phyloP scores from a whole-genome alignment of 2,113 vertebrate genomes.

The Esox niger region DNA sequence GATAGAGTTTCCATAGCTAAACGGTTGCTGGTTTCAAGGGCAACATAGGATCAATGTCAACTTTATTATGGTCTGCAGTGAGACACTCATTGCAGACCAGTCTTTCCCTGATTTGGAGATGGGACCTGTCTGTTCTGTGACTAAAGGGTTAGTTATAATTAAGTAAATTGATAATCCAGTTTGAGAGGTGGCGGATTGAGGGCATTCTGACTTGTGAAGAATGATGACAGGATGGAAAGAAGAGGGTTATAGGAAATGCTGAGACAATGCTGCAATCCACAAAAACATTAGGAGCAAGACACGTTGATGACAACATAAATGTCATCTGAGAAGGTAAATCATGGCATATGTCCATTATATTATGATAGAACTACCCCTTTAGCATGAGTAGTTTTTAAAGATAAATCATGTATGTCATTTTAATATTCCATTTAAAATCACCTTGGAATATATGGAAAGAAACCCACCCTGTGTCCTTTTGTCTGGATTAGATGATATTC shows the following conservation, averaged over 20 bases:
- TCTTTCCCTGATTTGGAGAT: constrained; percentile 23
- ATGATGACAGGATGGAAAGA: constrained; percentile 21
- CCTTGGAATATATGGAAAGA: neutral
- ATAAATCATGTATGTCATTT: constrained; percentile 1
- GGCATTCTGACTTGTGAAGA: constrained; percentile 46
- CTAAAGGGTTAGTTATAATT: constrained; percentile 70
- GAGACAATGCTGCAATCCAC: constrained; percentile 1
- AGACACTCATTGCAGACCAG: too few relatives aligned
- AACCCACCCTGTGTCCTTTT: neutral
- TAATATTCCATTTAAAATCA: neutral
- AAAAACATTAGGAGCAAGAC: constrained; percentile 28
- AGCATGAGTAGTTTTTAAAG: neutral
- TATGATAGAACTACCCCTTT: constrained; percentile 1
- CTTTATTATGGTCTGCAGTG: constrained; percentile 56
- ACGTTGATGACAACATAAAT: constrained; percentile 21
- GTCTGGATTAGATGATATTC: constrained; percentile 18
- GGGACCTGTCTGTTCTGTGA: constrained; percentile 37
- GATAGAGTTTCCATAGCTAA: constrained; percentile 21
- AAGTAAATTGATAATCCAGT: constrained; percentile 66
- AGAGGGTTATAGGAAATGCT: too few relatives aligned
- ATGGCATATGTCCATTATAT: neutral
- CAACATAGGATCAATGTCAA: constrained; percentile 37
- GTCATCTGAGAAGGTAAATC: constrained; percentile 21
- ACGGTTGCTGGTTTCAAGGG: constrained; percentile 28
- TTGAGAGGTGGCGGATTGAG: constrained; percentile 54